A percentile compares a stretch with the other conserved stretches of the same genome.
Evolutionary conservation across 2,113 vertebrate species (phyloP).

Genomic region (Potamarius usumacintae): DNA sequence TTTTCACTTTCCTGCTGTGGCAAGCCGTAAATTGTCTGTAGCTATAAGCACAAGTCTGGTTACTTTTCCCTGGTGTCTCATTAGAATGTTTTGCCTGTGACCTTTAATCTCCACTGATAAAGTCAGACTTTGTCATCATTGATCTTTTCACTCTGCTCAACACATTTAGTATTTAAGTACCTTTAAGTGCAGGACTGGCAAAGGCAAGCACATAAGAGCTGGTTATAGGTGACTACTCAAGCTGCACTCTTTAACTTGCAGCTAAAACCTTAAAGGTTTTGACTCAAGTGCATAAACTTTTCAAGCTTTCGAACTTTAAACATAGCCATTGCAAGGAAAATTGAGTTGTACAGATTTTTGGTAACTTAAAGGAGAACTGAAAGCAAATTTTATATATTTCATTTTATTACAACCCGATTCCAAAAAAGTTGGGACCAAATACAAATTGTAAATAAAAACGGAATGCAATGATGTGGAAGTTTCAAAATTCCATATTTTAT

Average conservation of each 20-base stretch:
- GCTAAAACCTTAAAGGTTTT: background rate
- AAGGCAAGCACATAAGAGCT: background rate
- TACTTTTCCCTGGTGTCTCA: conserved; percentile 11
- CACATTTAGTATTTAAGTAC: conserved; percentile 27
- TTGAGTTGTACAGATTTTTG: background rate
- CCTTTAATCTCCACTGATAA: conserved; percentile 66
- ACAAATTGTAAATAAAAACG: no score
- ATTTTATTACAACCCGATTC: no score
- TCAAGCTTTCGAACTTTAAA: background rate
- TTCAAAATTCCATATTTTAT: no score
- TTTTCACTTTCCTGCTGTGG: background rate
- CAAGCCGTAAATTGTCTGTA: conserved; percentile 12
- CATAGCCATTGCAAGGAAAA: background rate
- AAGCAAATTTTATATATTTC: no score
- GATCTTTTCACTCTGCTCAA: conserved; percentile 56
- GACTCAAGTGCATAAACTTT: background rate
- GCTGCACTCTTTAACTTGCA: background rate
- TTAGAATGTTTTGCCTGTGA: conserved; percentile 54
- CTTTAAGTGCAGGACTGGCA: conserved; percentile 19
- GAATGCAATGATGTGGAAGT: no score
- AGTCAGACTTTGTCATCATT: conserved; percentile 61
- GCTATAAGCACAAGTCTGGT: conserved; percentile 19
- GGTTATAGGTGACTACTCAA: background rate
- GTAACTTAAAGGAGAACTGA: no score
- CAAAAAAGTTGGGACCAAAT: no score